Evolutionary conservation across 2,888 invertebrate species (phyloP).

Genomic region (Drosophila incognita): DNA sequence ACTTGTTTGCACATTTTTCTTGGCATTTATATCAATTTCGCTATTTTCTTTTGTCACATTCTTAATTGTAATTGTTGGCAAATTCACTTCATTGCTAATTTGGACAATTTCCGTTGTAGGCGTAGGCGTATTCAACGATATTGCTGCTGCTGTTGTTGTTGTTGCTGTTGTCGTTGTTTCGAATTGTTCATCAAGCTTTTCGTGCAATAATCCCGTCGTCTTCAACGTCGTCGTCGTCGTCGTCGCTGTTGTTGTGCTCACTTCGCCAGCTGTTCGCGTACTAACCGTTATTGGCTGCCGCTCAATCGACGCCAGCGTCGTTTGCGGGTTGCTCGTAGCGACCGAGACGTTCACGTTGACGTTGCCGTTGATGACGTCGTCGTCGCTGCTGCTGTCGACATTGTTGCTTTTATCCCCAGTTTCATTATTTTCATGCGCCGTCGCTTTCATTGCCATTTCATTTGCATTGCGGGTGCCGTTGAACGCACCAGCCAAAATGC

Average conservation of each 20-base stretch:
- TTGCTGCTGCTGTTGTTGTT: slow-evolving; percentile 37
- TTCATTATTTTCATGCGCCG: slow-evolving; percentile 53
- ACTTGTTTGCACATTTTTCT: slow-evolving; percentile 32
- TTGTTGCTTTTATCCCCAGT: slow-evolving; percentile 53
- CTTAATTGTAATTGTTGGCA: slow-evolving; percentile 60
- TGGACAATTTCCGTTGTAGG: slow-evolving; percentile 71
- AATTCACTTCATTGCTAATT: slow-evolving; percentile 79
- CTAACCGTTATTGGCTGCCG: slow-evolving; percentile 72
- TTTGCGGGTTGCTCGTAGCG: slow-evolving; percentile 31
- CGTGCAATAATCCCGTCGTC: slow-evolving; percentile 36
- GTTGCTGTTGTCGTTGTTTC: slow-evolving; percentile 43
- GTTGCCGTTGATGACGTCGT: slow-evolving; percentile 48
- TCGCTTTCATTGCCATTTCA: slow-evolving; percentile 64
- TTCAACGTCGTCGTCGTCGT: slow-evolving; percentile 25
- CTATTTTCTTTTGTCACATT: slow-evolving; percentile 43
- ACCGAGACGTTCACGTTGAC: slow-evolving; percentile 36
- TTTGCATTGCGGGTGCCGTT: slow-evolving; percentile 52
- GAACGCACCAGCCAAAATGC: slow-evolving; percentile 45
- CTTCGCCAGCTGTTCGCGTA: slow-evolving; percentile 71
- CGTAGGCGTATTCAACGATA: slow-evolving; percentile 54
- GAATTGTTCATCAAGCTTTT: slow-evolving; percentile 47
- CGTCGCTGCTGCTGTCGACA: slow-evolving; percentile 30
- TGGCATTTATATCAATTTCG: slow-evolving; percentile 9
- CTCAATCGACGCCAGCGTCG: slow-evolving; percentile 47
- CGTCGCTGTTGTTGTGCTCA: slow-evolving; percentile 51